Conservation (phyloP, 2,888 invertebrate genomes). For the Molanna angustata region DNA sequence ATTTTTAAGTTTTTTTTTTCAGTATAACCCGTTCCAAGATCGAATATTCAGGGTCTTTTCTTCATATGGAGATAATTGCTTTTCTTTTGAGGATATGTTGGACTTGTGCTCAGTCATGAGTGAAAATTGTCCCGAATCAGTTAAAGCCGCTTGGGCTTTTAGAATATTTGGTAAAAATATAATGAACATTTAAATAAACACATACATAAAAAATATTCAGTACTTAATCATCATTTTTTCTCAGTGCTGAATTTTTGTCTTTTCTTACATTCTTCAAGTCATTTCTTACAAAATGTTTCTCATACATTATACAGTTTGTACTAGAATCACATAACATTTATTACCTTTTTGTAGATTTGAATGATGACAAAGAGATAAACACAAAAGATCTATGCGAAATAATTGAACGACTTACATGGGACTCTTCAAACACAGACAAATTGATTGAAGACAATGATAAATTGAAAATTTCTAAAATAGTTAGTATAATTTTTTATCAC, state of each 20-base stretch:
- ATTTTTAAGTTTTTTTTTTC: conserved; percentile 36
- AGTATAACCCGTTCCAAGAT: conserved; percentile 75
- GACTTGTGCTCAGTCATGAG: conserved; percentile 77
- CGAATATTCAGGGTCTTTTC: conserved; percentile 73
- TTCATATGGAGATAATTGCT: conserved; percentile 61
- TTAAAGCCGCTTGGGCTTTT: conserved; percentile 78
- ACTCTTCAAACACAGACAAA: conserved; percentile 38
- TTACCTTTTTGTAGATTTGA: conserved; percentile 52
- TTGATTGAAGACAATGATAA: conserved; percentile 48
- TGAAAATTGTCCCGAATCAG: conserved; percentile 64
- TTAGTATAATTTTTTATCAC: conserved; percentile 40
- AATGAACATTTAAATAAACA: too few relatives aligned
- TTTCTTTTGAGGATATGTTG: conserved; percentile 76
- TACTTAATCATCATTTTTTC: too few relatives aligned
- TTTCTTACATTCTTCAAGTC: too few relatives aligned
- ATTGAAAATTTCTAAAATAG: conserved; percentile 54
- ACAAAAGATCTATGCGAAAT: conserved; percentile 54
- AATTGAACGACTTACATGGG: conserved; percentile 53
- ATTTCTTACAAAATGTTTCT: too few relatives aligned
- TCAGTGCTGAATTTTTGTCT: too few relatives aligned
- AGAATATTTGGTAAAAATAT: conserved; percentile 63
- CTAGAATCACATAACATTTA: not conserved
- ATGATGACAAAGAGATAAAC: conserved; percentile 61
- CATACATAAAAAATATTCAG: too few relatives aligned
- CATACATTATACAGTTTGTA: too few relatives aligned